Evolutionary conservation across 2,888 invertebrate species (phyloP).

Genomic region (Melinaea marsaeus): DNA sequence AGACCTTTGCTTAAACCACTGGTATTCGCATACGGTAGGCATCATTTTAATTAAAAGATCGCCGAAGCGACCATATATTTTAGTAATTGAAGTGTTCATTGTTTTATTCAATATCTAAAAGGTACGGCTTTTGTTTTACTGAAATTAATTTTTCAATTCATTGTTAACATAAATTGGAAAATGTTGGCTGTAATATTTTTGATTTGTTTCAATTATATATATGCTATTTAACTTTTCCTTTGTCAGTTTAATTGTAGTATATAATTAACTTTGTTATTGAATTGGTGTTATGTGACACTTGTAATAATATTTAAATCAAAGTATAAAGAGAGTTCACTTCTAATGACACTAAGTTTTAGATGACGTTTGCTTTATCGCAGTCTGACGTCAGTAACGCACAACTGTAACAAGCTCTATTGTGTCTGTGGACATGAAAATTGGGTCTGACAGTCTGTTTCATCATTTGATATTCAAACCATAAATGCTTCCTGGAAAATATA

Average conservation of each 20-base stretch:
- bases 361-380: not conserved
- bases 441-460: slow-evolving; percentile 1
- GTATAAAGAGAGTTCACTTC: not conserved
- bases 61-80: not conserved
- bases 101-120: not conserved
- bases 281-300: too few relatives aligned
- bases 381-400: slow-evolving; percentile 6
- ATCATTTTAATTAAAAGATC: too few relatives aligned
- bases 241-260: too few relatives aligned
- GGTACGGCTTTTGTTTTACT: not conserved
- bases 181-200: not conserved
- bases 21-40: too few relatives aligned
- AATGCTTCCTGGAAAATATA: not conserved
- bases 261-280: not conserved
- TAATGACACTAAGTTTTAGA: not conserved
- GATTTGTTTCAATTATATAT: not conserved
- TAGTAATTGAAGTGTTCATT: slow-evolving; percentile 1
- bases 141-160: not conserved
- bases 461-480: slow-evolving; percentile 10
- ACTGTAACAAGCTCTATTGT: slow-evolving; percentile 26
- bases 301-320: too few relatives aligned
- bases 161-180: not conserved
- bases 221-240: not conserved
- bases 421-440: slow-evolving; percentile 16
- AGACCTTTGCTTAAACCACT: too few relatives aligned